These are phyloP conservation scores for Apostichopus leukothele DNA, from an alignment of 53 echinoderm and acorn worm genomes.

Conservation along the genomic window DNA sequence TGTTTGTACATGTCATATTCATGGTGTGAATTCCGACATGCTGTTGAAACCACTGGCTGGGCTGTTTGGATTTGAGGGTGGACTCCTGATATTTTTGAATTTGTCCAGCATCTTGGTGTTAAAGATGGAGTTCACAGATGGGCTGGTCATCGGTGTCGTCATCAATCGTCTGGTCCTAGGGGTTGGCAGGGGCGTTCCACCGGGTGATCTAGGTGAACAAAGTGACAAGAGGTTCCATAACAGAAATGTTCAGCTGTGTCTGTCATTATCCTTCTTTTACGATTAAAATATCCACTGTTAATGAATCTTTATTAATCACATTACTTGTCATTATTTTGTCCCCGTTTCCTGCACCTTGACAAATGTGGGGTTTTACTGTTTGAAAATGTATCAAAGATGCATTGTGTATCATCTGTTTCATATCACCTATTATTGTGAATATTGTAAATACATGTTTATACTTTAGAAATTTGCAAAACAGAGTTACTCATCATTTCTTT, in stretches of 20 bases:
- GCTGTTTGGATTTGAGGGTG: constrained; percentile 67
- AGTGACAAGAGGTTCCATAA: not conserved
- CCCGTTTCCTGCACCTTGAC: too few species aligned
- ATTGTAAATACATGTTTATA: not conserved
- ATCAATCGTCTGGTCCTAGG: constrained; percentile 51
- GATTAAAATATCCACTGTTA: too few species aligned
- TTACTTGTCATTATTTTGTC: too few species aligned
- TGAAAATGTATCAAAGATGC: too few species aligned
- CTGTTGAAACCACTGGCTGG: constrained; percentile 61
- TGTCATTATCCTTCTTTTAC: too few species aligned
- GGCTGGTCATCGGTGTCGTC: constrained; percentile 48
- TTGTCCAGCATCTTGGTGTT: constrained; percentile 87
- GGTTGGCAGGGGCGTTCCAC: constrained; percentile 63
- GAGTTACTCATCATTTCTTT: too few species aligned
- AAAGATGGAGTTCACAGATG: constrained; percentile 65
- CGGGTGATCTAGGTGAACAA: constrained; percentile 56
- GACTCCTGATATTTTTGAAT: constrained; percentile 81
- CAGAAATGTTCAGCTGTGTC: not conserved
- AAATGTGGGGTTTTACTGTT: too few species aligned
- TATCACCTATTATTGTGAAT: not conserved
- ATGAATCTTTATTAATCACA: not conserved
- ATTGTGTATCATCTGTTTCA: not conserved
- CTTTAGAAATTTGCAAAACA: too few species aligned
- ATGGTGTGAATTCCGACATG: constrained; percentile 76
- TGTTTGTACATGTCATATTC: not conserved